Evolutionary conservation across 2,113 vertebrate genomes (phyloP).

Genomic region (Colaptes auratus): DNA sequence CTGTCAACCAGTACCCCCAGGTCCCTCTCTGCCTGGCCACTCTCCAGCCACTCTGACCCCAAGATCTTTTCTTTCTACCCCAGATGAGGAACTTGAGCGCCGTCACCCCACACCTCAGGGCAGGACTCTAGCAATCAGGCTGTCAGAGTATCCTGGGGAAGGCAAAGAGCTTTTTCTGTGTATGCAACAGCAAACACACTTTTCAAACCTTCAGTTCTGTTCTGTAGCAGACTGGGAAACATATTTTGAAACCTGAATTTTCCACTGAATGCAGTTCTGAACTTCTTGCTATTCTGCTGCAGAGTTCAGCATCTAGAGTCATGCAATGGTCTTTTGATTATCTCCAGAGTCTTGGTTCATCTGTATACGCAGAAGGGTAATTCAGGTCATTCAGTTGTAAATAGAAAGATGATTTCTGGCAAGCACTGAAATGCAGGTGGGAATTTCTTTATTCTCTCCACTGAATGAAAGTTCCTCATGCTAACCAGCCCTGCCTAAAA

Average conservation of each 20-base stretch:
- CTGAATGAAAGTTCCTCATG: background rate
- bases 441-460: slow-evolving; percentile 44
- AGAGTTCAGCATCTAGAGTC: background rate
- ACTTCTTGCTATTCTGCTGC: background rate
- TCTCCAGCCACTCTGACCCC: too few species aligned
- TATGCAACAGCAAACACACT: background rate
- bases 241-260: background rate
- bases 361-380: background rate
- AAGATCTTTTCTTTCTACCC: background rate
- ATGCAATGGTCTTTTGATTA: background rate
- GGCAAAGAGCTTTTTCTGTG: background rate
- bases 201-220: background rate
- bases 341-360: background rate
- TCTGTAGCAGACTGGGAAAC: background rate
- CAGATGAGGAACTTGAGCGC: background rate
- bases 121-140: background rate
- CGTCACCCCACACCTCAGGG: background rate
- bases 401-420: slow-evolving; percentile 12
- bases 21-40: too few species aligned
- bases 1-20: too few species aligned
- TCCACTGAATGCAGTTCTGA: background rate
- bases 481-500: background rate
- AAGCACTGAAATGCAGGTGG: background rate
- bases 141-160: background rate
- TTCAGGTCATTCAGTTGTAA: background rate